Evolutionary conservation across 2,888 invertebrate genomes (phyloP).

Genomic region (Tetramorium bicarinatum): DNA sequence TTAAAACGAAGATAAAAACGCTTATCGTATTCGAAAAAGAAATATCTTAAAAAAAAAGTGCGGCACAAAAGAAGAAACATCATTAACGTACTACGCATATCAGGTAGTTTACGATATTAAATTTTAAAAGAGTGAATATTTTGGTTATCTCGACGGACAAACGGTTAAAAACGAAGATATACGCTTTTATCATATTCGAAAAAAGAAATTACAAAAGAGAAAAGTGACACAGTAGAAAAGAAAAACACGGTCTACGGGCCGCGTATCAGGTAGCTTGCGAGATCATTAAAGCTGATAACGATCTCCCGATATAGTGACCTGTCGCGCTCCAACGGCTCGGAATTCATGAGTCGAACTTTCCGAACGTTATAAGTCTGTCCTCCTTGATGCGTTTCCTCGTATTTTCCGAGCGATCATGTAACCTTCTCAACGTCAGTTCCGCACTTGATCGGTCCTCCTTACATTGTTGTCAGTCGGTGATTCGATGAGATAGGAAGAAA

Average conservation of each 20-base stretch:
- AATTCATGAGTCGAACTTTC: slow-evolving; percentile 62
- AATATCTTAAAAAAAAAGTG: too few species aligned
- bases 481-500: neutral
- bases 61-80: too few species aligned
- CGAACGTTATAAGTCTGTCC: slow-evolving; percentile 26
- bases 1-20: too few species aligned
- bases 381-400: slow-evolving; percentile 7
- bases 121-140: too few species aligned
- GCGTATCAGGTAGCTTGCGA: slow-evolving; percentile 41
- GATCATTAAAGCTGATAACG: slow-evolving; percentile 66
- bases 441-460: slow-evolving; percentile 25
- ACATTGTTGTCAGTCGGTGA: neutral
- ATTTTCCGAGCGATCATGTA: slow-evolving; percentile 28
- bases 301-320: slow-evolving; percentile 55
- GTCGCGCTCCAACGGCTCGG: slow-evolving; percentile 51
- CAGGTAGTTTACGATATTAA: too few species aligned
- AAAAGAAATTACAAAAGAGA: neutral
- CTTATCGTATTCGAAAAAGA: too few species aligned
- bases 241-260: slow-evolving; percentile 27
- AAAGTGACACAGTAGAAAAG: neutral
- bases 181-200: neutral
- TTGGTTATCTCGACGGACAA: too few species aligned
- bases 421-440: neutral
- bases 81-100: too few species aligned
- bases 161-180: neutral